Evolutionary conservation across 2,113 vertebrate species (phyloP).

Genomic region (Nycticryphes semicollaris): DNA sequence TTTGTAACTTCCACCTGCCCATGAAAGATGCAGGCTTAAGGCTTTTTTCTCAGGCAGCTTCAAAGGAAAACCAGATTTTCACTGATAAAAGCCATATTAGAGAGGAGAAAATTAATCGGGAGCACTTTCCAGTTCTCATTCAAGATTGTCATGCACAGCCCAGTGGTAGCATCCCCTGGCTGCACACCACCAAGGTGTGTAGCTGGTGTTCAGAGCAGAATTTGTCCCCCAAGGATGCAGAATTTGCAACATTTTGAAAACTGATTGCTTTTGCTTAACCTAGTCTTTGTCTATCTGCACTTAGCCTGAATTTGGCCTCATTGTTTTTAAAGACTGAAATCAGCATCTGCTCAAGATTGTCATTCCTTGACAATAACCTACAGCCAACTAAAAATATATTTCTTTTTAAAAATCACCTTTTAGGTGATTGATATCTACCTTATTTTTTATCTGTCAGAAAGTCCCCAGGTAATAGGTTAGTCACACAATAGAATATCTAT

Average conservation of each 20-base stretch:
- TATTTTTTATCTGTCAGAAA: background rate
- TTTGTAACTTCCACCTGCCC: background rate
- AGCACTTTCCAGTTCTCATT: background rate
- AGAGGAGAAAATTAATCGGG: background rate
- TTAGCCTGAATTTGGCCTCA: background rate
- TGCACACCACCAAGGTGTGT: rapidly evolving
- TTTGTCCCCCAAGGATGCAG: background rate
- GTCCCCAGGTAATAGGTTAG: background rate
- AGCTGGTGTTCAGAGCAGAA: background rate
- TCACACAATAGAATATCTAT: constrained; percentile 48
- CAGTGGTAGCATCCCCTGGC: rapidly evolving
- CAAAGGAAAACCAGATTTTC: background rate
- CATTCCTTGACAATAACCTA: background rate
- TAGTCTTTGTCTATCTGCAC: background rate
- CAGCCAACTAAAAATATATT: background rate
- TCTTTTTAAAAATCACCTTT: background rate
- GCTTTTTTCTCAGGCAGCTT: background rate
- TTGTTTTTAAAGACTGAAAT: background rate
- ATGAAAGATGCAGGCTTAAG: background rate
- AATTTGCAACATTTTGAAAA: background rate
- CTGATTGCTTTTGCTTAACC: background rate
- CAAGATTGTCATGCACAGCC: background rate
- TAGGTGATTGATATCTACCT: background rate
- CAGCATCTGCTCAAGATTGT: background rate
- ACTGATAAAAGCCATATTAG: background rate